Conservation (phyloP, 2,888 invertebrate species). For the Ophioninae sp. region DNA sequence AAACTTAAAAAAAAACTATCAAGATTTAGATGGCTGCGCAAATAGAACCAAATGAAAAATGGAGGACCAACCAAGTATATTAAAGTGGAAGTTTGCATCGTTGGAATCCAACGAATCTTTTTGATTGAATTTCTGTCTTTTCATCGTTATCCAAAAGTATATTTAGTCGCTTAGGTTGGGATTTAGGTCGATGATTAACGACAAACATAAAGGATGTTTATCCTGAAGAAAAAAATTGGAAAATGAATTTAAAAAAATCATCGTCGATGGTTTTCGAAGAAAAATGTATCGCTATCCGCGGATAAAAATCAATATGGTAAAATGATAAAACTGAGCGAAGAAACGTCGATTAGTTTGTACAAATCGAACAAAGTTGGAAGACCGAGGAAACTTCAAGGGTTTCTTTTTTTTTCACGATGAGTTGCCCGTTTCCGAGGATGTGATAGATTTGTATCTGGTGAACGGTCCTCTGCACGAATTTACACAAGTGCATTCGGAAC, state of each 20-base stretch:
- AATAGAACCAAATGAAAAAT: neutral
- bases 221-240: too few relatives aligned
- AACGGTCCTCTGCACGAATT: neutral
- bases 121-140: too few relatives aligned
- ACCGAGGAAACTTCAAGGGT: neutral
- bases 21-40: neutral
- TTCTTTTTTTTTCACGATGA: neutral
- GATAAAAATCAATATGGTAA: too few relatives aligned
- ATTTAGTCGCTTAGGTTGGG: too few relatives aligned
- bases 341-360: neutral
- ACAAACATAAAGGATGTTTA: too few relatives aligned
- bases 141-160: too few relatives aligned
- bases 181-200: too few relatives aligned
- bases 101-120: too few relatives aligned
- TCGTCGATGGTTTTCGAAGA: too few relatives aligned
- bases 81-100: neutral
- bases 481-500: conserved; percentile 19
- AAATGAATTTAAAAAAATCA: too few relatives aligned
- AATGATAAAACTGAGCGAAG: neutral
- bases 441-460: conserved; percentile 8
- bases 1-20: too few relatives aligned
- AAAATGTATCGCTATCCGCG: too few relatives aligned
- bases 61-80: neutral
- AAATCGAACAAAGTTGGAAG: neutral
- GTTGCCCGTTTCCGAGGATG: neutral